phyloP scores from a whole-genome alignment of 2,113 vertebrate species.

The Conger conger region DNA sequence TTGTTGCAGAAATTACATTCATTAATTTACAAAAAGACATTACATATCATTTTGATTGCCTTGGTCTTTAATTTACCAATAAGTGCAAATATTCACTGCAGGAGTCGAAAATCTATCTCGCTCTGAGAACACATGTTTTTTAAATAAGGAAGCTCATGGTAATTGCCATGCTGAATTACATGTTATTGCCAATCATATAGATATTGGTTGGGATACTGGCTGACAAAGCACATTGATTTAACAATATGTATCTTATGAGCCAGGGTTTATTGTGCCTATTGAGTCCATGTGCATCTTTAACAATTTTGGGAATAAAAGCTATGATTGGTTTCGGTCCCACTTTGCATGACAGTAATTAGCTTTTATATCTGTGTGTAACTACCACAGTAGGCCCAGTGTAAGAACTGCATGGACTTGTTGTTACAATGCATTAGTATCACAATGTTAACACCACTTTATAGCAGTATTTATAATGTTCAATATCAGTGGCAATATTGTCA shows the following conservation, averaged over 20 bases:
- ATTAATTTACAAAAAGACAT: no score
- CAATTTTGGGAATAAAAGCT: not conserved
- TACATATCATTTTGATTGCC: no score
- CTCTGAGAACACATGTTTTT: not conserved
- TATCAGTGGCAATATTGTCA: no score
- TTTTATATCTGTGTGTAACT: not conserved
- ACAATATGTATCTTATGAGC: not conserved
- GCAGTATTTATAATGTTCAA: not conserved
- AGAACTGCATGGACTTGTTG: not conserved
- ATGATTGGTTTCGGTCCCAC: not conserved
- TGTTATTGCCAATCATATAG: not conserved
- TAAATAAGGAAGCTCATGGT: not conserved
- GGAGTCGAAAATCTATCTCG: not conserved
- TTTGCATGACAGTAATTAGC: not conserved
- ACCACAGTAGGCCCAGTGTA: no score
- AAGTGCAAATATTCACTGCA: not conserved
- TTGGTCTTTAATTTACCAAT: not conserved
- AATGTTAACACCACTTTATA: no score
- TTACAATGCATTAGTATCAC: no score
- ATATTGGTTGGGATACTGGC: not conserved
- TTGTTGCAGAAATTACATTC: no score
- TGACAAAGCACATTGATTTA: not conserved
- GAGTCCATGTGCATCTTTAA: not conserved
- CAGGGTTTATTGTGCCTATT: slow-evolving; percentile 10
- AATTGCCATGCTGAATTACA: not conserved